phyloP scores from a whole-genome alignment of 2,888 invertebrate species.

The Diachrysia chrysitis region DNA sequence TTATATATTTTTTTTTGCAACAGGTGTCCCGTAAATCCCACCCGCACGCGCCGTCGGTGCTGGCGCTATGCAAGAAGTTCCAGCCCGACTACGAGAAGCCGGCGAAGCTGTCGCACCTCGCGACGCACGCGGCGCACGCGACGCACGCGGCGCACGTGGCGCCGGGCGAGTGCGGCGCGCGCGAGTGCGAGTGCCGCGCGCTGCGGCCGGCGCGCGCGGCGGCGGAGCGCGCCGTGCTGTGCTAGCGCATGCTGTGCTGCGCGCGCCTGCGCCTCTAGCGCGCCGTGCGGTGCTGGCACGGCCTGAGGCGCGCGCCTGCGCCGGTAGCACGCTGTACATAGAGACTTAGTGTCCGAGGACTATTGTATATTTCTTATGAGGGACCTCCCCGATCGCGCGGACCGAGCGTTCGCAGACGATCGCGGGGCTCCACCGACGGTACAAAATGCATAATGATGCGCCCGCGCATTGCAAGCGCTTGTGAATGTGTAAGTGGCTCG shows the following conservation, averaged over 20 bases:
- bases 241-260: slow-evolving; percentile 72
- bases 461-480: slow-evolving; percentile 55
- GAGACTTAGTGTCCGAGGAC: slow-evolving; percentile 60
- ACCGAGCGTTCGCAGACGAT: slow-evolving; percentile 59
- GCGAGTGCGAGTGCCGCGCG: slow-evolving; percentile 52
- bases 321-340: slow-evolving; percentile 60
- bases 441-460: slow-evolving; percentile 83
- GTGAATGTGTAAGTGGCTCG: slow-evolving; percentile 51
- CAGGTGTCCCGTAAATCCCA: slow-evolving; percentile 90
- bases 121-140: slow-evolving; percentile 51
- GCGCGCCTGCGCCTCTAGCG: slow-evolving; percentile 54
- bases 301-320: slow-evolving; percentile 47
- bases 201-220: slow-evolving; percentile 57
- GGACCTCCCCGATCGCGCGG: slow-evolving; percentile 81
- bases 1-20: background rate
- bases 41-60: slow-evolving; percentile 87
- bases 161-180: slow-evolving; percentile 53
- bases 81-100: slow-evolving; percentile 88
- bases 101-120: slow-evolving; percentile 71
- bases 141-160: slow-evolving; percentile 62
- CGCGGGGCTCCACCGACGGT: slow-evolving; percentile 76
- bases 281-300: slow-evolving; percentile 80
- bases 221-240: slow-evolving; percentile 75
- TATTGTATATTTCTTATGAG: slow-evolving; percentile 68
- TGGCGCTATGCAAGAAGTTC: slow-evolving; percentile 88